Evolutionary conservation across 2,797 vertebrate species (phyloP).

Genomic region (Sphenopsis melanotis): DNA sequence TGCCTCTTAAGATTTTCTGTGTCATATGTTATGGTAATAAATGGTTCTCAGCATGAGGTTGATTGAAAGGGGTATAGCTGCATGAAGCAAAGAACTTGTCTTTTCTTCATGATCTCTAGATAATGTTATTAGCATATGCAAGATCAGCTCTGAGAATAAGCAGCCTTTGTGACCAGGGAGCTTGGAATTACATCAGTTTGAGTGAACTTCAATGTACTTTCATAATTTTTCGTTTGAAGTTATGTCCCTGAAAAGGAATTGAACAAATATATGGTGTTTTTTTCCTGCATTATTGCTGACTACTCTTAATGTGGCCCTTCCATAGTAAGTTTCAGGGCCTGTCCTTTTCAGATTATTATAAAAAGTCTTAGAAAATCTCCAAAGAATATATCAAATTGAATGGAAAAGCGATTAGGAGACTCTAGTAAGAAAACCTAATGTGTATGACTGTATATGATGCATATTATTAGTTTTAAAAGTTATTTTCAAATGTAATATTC

Average conservation of each 20-base stretch:
- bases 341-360: background rate
- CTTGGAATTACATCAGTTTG: background rate
- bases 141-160: background rate
- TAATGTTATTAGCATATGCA: constrained; percentile 28
- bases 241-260: background rate
- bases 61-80: constrained; percentile 44
- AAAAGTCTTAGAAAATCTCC: background rate
- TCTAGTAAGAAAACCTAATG: background rate
- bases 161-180: background rate
- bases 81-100: constrained; percentile 22
- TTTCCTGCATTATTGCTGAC: background rate
- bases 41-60: constrained; percentile 42
- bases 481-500: background rate
- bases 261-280: background rate
- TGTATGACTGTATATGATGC: background rate
- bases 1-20: constrained; percentile 33
- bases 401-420: background rate
- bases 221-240: background rate
- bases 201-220: background rate
- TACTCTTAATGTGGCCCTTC: background rate
- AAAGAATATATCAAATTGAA: background rate
- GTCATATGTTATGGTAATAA: constrained; percentile 49
- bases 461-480: background rate
- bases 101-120: background rate
- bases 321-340: background rate